Evolutionary conservation across 2,797 vertebrate genomes (phyloP), one percentile per base, ranked within the genome.

Genomic region (Dryobates pubescens): DNA sequence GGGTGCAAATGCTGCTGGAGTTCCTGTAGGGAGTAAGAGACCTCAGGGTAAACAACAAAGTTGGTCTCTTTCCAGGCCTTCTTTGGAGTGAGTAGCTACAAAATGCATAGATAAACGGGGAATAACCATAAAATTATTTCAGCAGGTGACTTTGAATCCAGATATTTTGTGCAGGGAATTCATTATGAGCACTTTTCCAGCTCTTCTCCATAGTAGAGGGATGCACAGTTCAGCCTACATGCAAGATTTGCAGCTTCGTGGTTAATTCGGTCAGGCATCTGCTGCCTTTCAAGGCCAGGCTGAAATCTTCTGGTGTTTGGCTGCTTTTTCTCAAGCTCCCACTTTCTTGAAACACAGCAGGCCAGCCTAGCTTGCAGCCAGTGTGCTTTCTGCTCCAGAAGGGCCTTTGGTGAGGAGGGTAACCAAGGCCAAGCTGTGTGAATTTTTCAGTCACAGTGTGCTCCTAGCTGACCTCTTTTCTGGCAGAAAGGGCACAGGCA

Each of bases 291-390:
- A 47, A 81, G 59, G 8, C 56, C 32, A 88, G 77, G n/a, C 32
- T 70, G 47, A 70, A 75, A 43, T 57, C 8, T 82, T 86, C 16
- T 53, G 30, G 29, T 82, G 49, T 57, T 88, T 61, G 57, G 8
- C 53, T 24, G 23, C 6, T 36, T 76, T 61, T 79, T 30, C 65
- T 76, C 49, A 41, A 79, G 47, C 64, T 79, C 41, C 11, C 13
- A 2, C 26, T 73, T 62, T 51, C 91, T 70, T 2, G 0, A 29
- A 0, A 0, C 38, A 3, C 58, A 68, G 57, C 82, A 81, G 53
- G 36, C 38, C 64, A 82, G 51, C 56, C 54, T 36, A 59, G 54
- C 81, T 82, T 2, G 0, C n/a, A 57, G 74, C 65, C 70, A 82
- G 34, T 45, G 15, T 0, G 0, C 29, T 57, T 82, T 76, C 65